Evolutionary conservation across 2,797 vertebrate genomes (phyloP).

Genomic region (Siniperca scherzeri): DNA sequence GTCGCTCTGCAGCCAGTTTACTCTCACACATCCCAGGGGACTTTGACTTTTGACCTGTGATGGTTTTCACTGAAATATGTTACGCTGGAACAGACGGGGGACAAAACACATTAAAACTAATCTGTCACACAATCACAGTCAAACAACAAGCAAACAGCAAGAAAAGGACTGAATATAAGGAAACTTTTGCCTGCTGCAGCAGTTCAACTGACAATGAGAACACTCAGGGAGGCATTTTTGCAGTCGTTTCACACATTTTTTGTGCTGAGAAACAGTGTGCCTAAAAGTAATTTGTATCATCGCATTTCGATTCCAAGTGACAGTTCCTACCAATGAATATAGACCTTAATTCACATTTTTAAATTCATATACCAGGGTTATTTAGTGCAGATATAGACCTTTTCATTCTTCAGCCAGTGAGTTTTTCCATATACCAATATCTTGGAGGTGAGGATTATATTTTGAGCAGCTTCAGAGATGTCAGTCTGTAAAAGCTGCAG

Average conservation of each 20-base stretch:
- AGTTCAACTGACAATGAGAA: constrained; percentile 1
- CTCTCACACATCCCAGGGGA: constrained; percentile 60
- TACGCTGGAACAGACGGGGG: background rate
- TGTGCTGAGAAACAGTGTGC: background rate
- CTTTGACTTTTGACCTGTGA: constrained; percentile 68
- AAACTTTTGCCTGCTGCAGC: background rate
- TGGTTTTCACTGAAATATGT: constrained; percentile 43
- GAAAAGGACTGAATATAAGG: background rate
- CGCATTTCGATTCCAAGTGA: background rate
- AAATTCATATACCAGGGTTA: background rate
- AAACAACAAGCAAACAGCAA: background rate
- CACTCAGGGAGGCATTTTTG: background rate
- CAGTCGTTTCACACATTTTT: background rate
- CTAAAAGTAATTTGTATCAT: background rate
- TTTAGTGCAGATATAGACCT: background rate
- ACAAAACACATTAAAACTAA: constrained; percentile 20
- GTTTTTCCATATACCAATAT: background rate
- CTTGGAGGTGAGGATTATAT: constrained; percentile 16
- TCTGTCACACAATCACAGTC: background rate
- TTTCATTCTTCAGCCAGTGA: background rate
- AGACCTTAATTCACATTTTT: background rate
- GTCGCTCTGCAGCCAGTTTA: constrained; percentile 70
- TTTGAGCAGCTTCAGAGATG: constrained; percentile 2
- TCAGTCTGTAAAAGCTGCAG: background rate
- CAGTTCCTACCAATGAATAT: background rate